Base-by-base conservation (phyloP, 2,113 vertebrate genomes). In the Silurus glanis region DNA sequence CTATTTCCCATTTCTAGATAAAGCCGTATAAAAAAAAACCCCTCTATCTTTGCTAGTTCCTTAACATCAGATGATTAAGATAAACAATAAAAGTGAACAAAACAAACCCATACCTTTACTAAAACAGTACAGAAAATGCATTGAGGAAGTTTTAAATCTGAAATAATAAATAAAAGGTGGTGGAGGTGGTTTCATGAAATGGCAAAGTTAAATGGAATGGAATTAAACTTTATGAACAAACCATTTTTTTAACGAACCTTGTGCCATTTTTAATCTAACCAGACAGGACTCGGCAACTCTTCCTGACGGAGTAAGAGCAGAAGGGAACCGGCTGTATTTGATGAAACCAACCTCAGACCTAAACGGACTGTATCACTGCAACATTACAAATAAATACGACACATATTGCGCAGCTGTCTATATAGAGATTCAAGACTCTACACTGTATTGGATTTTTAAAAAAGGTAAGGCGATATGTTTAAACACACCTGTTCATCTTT, bases 321-420 rank as follows among this genome's bases (percentile, higher is more conserved):
- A 90, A 0, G 90, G 62, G 17, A 53, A 76, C 88, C 76, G 2
- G 0, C 74, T 93, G 1, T 13, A 58, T 6, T 83, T 93, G 45
- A 1, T 25, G 16, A 80, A 17, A 4, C 23, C 28, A 9, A 74
- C 56, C 2, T 17, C 58, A 23, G 55, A 89, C 12, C 37, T 92
- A 21, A 89, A 64, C 47, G 93, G 92, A 28, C 28, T 92, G 19
- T 93, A 92, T 45, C 8, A 66, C 45, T 94, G 94, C 84, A 79
- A 88, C 9, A 91, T 91, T 9, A 58, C 45, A 0, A 93, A 92
- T 59, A 0, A 0, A 0, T 59, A 89, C 3, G 92, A 92, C 13
- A 53, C 17, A 64, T 72, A 6, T 55, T 0, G 0, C 2, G 85
- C 80, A 49, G 74, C 56, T 9, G 53, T 86, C 14, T 83, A 80